Base-by-base conservation (phyloP, 2,113 vertebrate genomes). In the Bujurquina vittata region DNA sequence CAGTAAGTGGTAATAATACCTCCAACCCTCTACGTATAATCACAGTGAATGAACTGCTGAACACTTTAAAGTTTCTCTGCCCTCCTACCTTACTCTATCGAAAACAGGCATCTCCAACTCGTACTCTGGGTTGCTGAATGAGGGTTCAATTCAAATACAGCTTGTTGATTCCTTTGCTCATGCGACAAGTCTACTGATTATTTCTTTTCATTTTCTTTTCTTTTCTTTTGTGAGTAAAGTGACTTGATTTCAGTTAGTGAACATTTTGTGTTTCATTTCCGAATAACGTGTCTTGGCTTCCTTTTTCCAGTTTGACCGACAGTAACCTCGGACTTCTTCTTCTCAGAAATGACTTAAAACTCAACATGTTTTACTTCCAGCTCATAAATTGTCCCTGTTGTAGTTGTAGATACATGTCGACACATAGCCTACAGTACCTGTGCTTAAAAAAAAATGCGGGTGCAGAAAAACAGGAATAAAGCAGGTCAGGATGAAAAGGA, bases 241-340 rank as follows among this genome's bases (percentile, higher is more conserved):
- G 5, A 12, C 10, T 33, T 31, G 15, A 22, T 59, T 29, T 15
- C 3, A 74, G 57, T 80, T 18, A 46, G 9, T 18, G 1, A 56
- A 20, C 22, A 12, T 7, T 26, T 49, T 58, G 5, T 4, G 3
- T 65, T 40, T 69, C 1, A 26, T 40, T 54, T 26, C 33, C 7
- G 46, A 62, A 49, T 14, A 33, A 65, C 15, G 12, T 40, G 10
- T 3, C 43, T 5, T 46, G 43, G 23, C 78, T 75, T 89, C 75
- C 85, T 31, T 1, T 89, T 83, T 79, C 35, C 52, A 17, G 20
- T 75, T 52, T 92, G 83, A 84, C 87, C 90, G 81, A 85, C 3
- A 85, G 84, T 92, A 87, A 93, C 87, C 86, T 54, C 15, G n/a
- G 15, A 10, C 20, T 67, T 10, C 67, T n/a, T 65, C 29, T 72